A percentile compares a stretch with the other conserved stretches of the same genome.
Conservation (phyloP, 2,797 vertebrate genomes). For the Ciconia nigra region DNA sequence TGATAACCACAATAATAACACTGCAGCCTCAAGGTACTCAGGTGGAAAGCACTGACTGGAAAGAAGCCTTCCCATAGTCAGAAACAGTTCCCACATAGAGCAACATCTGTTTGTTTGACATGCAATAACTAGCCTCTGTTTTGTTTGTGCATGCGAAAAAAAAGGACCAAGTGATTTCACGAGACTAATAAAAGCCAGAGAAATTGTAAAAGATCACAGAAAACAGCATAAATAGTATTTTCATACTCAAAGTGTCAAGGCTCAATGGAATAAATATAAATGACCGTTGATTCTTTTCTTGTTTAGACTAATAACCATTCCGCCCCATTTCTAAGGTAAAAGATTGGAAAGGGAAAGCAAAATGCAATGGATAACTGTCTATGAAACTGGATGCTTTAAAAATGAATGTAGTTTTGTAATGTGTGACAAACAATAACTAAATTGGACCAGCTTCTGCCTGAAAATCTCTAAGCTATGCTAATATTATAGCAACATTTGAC, state of each 20-base stretch:
- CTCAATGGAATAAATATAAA: neutral
- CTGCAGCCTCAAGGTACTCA: neutral
- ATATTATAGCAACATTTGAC: neutral
- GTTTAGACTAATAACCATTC: neutral
- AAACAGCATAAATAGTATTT: neutral
- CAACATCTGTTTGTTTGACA: neutral
- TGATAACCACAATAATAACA: neutral
- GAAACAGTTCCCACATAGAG: neutral
- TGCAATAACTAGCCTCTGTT: neutral
- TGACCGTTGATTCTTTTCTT: neutral
- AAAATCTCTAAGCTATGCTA: neutral
- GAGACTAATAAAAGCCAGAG: neutral
- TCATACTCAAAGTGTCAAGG: neutral
- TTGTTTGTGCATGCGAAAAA: neutral
- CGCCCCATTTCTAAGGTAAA: neutral
- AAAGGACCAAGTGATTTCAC: neutral
- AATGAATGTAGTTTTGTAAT: neutral
- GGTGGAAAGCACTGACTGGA: neutral
- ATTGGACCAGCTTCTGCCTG: neutral
- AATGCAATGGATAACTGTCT: neutral
- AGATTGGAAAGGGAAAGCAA: neutral
- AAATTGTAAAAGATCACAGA: neutral
- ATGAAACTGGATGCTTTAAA: neutral
- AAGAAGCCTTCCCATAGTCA: neutral
- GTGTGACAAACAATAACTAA: neutral